These are phyloP conservation scores for Paracyclopina nana DNA, from an alignment of 1,140 invertebrate genomes.

Conservation along the genomic window DNA sequence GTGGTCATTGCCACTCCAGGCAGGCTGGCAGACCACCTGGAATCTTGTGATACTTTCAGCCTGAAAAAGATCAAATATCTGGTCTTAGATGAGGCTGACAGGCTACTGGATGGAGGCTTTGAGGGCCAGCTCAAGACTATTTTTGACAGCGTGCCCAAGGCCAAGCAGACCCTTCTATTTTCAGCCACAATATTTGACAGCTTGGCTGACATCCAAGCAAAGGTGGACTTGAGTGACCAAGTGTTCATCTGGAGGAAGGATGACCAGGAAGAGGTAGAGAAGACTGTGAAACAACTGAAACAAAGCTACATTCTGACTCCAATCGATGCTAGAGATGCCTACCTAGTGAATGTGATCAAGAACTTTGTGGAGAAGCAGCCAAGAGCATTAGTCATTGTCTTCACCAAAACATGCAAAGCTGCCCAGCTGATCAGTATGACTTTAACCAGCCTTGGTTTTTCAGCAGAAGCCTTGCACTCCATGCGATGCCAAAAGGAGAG, in stretches of 20 bases:
- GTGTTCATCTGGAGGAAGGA: no score
- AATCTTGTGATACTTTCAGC: constrained; percentile 58
- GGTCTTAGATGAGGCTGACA: constrained; percentile 81
- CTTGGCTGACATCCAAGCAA: not conserved
- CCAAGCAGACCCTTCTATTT: constrained; percentile 69
- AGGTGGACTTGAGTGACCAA: constrained; percentile 9
- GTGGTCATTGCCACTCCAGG: constrained; percentile 87
- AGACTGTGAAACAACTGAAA: constrained; percentile 65
- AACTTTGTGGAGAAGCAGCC: constrained; percentile 47
- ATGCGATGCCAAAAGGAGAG: constrained; percentile 64
- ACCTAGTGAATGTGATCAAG: constrained; percentile 66
- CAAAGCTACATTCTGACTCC: constrained; percentile 79
- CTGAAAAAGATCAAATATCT: constrained; percentile 60
- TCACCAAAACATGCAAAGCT: constrained; percentile 83
- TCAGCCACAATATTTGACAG: constrained; percentile 83
- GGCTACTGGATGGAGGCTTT: constrained; percentile 44
- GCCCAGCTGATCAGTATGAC: constrained; percentile 34
- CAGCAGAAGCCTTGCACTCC: constrained; percentile 64
- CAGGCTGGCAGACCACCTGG: constrained; percentile 59
- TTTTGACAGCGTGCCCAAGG: constrained; percentile 51
- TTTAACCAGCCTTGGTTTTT: constrained; percentile 59
- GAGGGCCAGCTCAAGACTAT: constrained; percentile 44
- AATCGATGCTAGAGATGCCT: constrained; percentile 73
- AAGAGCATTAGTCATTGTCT: constrained; percentile 68
- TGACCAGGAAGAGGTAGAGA: constrained; percentile 42